Evolutionary conservation across 2,797 vertebrate species (phyloP).

Genomic region (Spinibarbus caldwelli): DNA sequence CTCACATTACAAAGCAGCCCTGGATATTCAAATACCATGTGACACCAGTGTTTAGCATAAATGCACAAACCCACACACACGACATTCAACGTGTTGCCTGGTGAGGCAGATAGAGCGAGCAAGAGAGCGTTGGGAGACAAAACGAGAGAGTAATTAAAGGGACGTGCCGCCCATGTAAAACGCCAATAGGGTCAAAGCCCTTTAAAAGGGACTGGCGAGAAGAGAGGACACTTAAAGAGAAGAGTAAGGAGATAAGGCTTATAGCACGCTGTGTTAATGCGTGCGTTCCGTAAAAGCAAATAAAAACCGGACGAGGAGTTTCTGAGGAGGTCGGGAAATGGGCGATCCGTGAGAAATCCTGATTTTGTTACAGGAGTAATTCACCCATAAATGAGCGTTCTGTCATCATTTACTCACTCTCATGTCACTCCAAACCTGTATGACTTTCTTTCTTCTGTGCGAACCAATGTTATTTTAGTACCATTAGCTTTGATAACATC

Average conservation of each 20-base stretch:
- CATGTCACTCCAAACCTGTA: background rate
- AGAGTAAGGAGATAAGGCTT: constrained; percentile 62
- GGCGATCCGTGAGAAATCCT: constrained; percentile 3
- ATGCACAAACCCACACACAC: constrained; percentile 3
- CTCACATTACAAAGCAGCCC: background rate
- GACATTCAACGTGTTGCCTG: background rate
- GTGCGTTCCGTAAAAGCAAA: constrained; percentile 3
- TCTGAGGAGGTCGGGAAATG: constrained; percentile 38
- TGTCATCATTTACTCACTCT: background rate
- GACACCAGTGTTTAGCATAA: background rate
- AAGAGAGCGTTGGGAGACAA: constrained; percentile 59
- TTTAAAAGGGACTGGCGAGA: constrained; percentile 74
- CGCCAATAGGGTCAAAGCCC: constrained; percentile 83
- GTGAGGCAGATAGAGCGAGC: constrained; percentile 33
- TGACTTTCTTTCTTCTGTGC: background rate
- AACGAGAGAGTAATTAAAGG: constrained; percentile 85
- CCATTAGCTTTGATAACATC: background rate
- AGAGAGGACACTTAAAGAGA: constrained; percentile 57
- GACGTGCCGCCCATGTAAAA: constrained; percentile 83
- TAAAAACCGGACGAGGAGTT: background rate
- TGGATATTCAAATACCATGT: background rate
- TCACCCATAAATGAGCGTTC: background rate
- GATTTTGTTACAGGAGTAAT: background rate
- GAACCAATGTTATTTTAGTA: background rate
- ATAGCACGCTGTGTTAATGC: constrained; percentile 43